Conservation (phyloP, 2,113 vertebrate species). For the Cyphomyrus discorhynchus region DNA sequence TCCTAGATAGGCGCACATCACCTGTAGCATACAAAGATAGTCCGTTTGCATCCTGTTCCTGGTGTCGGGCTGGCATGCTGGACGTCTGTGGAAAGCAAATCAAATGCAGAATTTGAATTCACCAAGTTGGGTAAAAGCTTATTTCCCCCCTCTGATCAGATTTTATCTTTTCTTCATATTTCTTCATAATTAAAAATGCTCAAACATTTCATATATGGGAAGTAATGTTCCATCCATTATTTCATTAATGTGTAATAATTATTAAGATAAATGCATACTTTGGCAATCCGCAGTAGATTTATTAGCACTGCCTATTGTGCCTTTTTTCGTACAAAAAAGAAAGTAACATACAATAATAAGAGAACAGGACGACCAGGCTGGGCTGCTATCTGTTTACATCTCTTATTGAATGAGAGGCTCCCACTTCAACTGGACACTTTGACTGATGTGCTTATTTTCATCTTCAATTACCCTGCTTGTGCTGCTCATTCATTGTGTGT, state of each 20-base stretch:
- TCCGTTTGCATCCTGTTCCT: background rate
- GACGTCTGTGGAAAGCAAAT: background rate
- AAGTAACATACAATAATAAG: background rate
- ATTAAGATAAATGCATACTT: background rate
- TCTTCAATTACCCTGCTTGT: slow-evolving; percentile 9
- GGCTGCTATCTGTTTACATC: background rate
- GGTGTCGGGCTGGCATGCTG: background rate
- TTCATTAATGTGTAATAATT: background rate
- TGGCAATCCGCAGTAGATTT: background rate
- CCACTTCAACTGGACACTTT: slow-evolving; percentile 5
- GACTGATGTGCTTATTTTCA: slow-evolving; percentile 12
- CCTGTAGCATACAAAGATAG: background rate
- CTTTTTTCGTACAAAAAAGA: background rate
- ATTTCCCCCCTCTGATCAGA: too few species aligned
- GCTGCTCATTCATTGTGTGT: slow-evolving; percentile 10
- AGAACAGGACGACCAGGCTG: background rate
- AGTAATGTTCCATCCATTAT: background rate
- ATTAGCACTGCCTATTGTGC: background rate
- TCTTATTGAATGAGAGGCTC: background rate
- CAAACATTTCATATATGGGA: background rate
- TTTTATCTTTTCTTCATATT: background rate
- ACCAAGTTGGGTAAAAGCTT: background rate
- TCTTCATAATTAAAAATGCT: background rate
- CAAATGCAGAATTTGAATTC: background rate
- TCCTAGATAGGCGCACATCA: background rate